These are phyloP conservation scores for Amazona finschi DNA, from an alignment of 2,797 vertebrate species.

Conservation along the genomic window DNA sequence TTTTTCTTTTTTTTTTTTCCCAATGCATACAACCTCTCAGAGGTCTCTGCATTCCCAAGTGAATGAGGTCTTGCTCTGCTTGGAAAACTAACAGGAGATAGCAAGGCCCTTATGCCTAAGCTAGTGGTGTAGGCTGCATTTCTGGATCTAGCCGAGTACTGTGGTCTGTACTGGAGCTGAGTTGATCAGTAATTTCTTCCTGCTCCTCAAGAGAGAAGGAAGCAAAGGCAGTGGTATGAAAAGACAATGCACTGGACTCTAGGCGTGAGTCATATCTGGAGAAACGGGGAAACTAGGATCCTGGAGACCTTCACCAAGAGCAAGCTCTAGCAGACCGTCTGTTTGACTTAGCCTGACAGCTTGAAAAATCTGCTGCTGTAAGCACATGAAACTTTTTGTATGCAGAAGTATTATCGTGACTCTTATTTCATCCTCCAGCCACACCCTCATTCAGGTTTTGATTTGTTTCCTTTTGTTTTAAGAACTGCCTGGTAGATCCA, in stretches of 20 bases:
- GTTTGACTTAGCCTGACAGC: background rate
- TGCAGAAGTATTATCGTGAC: background rate
- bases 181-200: background rate
- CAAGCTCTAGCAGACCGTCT: background rate
- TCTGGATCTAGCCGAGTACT: background rate
- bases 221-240: background rate
- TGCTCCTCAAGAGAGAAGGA: background rate
- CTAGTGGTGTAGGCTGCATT: background rate
- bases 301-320: fast-evolving
- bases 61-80: background rate
- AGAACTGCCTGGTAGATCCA: background rate
- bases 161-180: background rate
- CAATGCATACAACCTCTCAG: background rate
- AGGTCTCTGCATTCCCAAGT: background rate
- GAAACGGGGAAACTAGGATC: background rate
- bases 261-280: background rate
- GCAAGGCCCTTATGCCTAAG: background rate
- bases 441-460: background rate
- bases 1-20: background rate
- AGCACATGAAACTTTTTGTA: background rate
- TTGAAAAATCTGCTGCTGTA: background rate
- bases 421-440: background rate
- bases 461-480: background rate
- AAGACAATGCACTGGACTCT: background rate
- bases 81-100: background rate